A percentile compares a stretch with the other conserved stretches of the same genome.
Conservation (phyloP, 2,888 invertebrate genomes). For the Blera fallax region DNA sequence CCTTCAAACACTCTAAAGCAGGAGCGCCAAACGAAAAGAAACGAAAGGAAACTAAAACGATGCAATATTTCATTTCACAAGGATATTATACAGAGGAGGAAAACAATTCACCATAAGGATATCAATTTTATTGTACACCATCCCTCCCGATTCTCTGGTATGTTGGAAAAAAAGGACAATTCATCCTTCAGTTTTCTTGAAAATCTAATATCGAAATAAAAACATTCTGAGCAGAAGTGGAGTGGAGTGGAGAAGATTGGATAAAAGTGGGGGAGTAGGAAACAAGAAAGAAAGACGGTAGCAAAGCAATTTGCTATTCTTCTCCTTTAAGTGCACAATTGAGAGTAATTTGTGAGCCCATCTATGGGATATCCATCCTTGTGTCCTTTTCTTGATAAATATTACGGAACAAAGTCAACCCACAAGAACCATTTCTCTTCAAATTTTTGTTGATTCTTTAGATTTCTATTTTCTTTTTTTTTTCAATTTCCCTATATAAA, state of each 20-base stretch:
- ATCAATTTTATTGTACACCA: conserved; percentile 51
- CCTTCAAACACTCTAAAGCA: conserved; percentile 29
- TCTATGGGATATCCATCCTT: conserved; percentile 27
- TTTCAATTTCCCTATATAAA: conserved; percentile 68
- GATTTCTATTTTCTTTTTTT: conserved; percentile 10
- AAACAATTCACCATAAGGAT: conserved; percentile 65
- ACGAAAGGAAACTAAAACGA: conserved; percentile 47
- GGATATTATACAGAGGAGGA: conserved; percentile 50
- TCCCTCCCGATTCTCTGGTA: conserved; percentile 23
- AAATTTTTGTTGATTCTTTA: conserved; percentile 55
- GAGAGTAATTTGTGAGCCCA: conserved; percentile 71
- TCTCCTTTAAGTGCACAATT: conserved; percentile 68
- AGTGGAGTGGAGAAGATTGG: conserved; percentile 33
- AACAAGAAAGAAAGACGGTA: conserved; percentile 16
- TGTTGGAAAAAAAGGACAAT: conserved; percentile 46
- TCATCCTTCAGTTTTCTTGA: conserved; percentile 50
- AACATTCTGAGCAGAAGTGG: conserved; percentile 51
- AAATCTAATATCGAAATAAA: conserved; percentile 68
- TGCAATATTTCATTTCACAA: conserved; percentile 67
- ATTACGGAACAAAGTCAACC: conserved; percentile 55
- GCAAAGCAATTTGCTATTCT: conserved; percentile 68
- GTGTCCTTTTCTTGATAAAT: conserved; percentile 47
- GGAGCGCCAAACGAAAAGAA: neutral
- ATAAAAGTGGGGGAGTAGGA: conserved; percentile 3
- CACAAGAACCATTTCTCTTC: conserved; percentile 55